Percentiles rank a stretch among this genome's conserved stretches.
phyloP scores from a whole-genome alignment of 2,797 vertebrate genomes.

The Premnoplex brunnescens region DNA sequence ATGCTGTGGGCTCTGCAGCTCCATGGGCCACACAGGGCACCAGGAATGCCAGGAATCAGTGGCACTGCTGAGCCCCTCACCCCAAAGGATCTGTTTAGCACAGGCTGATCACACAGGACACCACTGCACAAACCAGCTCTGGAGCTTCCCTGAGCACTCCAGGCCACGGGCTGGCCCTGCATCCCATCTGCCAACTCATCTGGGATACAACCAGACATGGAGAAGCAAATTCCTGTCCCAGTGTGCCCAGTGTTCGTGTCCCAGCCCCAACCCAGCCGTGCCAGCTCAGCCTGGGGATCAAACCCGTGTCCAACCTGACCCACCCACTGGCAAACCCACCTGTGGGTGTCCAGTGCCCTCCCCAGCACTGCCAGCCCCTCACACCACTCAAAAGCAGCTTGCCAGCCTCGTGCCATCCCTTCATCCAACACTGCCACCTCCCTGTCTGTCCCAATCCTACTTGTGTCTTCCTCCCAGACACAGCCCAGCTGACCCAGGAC shows the following conservation, averaged over 20 bases:
- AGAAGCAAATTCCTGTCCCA: neutral
- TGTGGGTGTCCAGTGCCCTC: accelerated
- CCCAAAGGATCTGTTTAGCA: accelerated
- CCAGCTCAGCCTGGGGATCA: neutral
- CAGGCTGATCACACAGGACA: neutral
- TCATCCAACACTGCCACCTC: neutral
- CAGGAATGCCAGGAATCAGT: neutral
- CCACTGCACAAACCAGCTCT: neutral
- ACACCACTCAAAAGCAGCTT: neutral
- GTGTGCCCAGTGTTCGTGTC: neutral
- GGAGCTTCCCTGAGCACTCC: neutral
- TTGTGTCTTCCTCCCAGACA: neutral
- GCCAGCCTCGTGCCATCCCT: neutral
- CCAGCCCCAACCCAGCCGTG: accelerated
- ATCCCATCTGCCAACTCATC: neutral
- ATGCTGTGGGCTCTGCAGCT: neutral
- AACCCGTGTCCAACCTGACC: neutral
- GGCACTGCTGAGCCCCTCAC: neutral
- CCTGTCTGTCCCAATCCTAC: neutral
- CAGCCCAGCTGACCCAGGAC: accelerated
- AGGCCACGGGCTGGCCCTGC: neutral
- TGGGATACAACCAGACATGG: neutral
- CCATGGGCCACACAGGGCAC: neutral
- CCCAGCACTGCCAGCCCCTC: neutral
- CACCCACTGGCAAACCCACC: neutral